A percentile compares a stretch with the other conserved stretches of the same genome.
These are phyloP conservation scores for Aphodius granarius DNA, from an alignment of 2,888 invertebrate species.

Conservation along the genomic window DNA sequence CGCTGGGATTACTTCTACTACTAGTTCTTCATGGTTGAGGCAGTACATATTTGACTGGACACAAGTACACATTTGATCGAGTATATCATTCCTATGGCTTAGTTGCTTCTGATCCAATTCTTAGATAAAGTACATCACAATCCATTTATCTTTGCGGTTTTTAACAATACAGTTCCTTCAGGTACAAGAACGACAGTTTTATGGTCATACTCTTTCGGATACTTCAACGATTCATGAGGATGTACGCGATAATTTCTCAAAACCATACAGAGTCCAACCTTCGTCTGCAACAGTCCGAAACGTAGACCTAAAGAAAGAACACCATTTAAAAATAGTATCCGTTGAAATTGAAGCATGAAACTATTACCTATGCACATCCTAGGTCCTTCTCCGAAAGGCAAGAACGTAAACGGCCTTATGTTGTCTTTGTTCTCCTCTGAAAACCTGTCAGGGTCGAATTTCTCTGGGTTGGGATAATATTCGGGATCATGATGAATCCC, in stretches of 20 bases:
- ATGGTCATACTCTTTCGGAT: neutral
- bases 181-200: neutral
- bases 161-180: neutral
- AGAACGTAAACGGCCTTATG: slow-evolving; percentile 4
- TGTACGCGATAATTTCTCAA: neutral
- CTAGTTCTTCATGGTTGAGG: too few species aligned
- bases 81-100: too few species aligned
- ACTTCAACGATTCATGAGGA: neutral
- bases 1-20: too few species aligned
- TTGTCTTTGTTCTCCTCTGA: slow-evolving; percentile 17
- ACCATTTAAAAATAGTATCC: neutral
- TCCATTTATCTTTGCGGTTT: neutral
- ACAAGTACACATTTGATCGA: too few species aligned
- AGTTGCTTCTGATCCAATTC: too few species aligned
- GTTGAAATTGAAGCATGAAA: neutral
- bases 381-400: slow-evolving; percentile 20
- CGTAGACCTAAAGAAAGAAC: slow-evolving; percentile 6
- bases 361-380: slow-evolving; percentile 15
- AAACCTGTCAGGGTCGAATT: slow-evolving; percentile 20
- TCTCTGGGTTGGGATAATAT: slow-evolving; percentile 19
- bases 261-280: slow-evolving; percentile 12
- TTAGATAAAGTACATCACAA: neutral
- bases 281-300: slow-evolving; percentile 21
- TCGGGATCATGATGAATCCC: slow-evolving; percentile 18
- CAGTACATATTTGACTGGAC: too few species aligned